These are phyloP conservation scores for Turritopsis dohrnii DNA, from an alignment of 30 jellyfish, hydroid and myxozoan species.

Conservation along the genomic window DNA sequence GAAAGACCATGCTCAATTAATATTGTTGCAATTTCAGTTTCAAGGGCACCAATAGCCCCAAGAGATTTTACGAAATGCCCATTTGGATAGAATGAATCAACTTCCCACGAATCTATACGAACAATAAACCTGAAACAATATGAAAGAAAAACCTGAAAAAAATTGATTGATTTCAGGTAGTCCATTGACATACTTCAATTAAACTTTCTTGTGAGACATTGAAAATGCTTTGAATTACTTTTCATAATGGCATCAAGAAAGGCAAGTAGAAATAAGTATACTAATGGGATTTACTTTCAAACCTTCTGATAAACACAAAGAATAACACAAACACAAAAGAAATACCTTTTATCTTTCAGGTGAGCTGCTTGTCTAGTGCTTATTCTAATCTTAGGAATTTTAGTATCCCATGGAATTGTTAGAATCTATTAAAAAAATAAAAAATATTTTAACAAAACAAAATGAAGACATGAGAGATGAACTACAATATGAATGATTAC, in stretches of 20 bases:
- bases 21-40: constrained; percentile 36
- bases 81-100: constrained; percentile 33
- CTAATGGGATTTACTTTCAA: too few species aligned
- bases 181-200: too few species aligned
- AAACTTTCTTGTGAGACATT: too few species aligned
- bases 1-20: constrained; percentile 28
- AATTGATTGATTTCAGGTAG: too few species aligned
- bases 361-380: constrained; percentile 27
- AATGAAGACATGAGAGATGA: background rate
- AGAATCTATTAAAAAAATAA: constrained; percentile 9
- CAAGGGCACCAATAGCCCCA: constrained; percentile 33
- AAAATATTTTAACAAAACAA: background rate
- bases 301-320: background rate
- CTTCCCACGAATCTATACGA: constrained; percentile 44
- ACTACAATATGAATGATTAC: background rate
- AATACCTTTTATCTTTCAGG: constrained; percentile 28
- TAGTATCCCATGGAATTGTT: constrained; percentile 35
- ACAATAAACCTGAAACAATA: constrained; percentile 28
- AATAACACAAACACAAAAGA: background rate
- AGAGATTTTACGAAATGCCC: constrained; percentile 43
- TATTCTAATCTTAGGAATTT: constrained; percentile 38
- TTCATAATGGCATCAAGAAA: too few species aligned
- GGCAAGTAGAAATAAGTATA: too few species aligned
- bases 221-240: too few species aligned
- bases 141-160: background rate